These are phyloP conservation scores for Typhlichthys subterraneus DNA, from an alignment of 2,797 vertebrate genomes.

Conservation along the genomic window DNA sequence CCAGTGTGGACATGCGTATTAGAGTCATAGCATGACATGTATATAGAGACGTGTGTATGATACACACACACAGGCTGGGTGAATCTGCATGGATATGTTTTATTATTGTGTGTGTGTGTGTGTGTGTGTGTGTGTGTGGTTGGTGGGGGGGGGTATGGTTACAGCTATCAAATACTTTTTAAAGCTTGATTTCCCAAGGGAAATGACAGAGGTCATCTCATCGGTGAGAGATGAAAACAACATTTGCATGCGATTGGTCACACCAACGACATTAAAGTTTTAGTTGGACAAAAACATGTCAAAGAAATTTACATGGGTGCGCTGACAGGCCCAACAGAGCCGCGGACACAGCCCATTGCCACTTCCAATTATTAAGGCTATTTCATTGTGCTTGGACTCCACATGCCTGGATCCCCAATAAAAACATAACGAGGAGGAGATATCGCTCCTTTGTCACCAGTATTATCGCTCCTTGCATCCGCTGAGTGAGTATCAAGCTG, in stretches of 20 bases:
- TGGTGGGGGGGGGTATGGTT: conserved; percentile 52
- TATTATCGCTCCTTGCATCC: conserved; percentile 79
- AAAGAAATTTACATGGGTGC: conserved; percentile 94
- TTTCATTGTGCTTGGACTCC: conserved; percentile 80
- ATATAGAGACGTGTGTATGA: neutral
- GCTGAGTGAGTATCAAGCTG: conserved; percentile 76
- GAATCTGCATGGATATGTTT: conserved; percentile 24
- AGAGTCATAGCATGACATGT: neutral
- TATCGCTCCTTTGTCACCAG: conserved; percentile 82
- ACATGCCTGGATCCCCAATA: conserved; percentile 81
- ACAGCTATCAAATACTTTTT: conserved; percentile 81
- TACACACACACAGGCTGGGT: conserved; percentile 10
- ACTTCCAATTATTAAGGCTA: conserved; percentile 83
- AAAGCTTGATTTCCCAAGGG: conserved; percentile 88
- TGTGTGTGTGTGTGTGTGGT: conserved; percentile 15
- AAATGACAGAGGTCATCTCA: conserved; percentile 91
- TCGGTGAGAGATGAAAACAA: conserved; percentile 94
- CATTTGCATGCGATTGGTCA: conserved; percentile 98
- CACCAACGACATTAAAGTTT: conserved; percentile 94
- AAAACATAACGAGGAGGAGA: conserved; percentile 83
- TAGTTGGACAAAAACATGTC: conserved; percentile 98
- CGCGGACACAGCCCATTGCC: conserved; percentile 82
- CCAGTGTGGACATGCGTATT: conserved; percentile 35
- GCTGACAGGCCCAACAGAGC: conserved; percentile 88
- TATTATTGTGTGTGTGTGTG: conserved; percentile 25